phyloP scores from a whole-genome alignment of 2,888 invertebrate species.

The Yponomeuta plumbellus region DNA sequence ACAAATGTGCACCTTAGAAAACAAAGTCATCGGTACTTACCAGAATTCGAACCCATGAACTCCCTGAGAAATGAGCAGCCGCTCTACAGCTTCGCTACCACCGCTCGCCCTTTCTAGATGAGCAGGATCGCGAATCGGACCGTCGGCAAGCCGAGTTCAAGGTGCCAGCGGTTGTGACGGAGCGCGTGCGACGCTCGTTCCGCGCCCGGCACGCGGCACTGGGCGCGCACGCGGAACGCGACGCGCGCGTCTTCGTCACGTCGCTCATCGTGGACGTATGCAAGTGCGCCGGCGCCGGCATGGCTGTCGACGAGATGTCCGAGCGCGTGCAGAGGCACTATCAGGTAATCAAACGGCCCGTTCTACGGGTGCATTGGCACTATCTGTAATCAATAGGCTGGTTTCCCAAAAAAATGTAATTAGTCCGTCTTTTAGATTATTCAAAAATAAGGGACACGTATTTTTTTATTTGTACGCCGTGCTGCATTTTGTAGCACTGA shows the following conservation, averaged over 20 bases:
- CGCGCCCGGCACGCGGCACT: conserved; percentile 62
- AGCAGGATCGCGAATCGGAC: conserved; percentile 43
- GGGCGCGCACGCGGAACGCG: conserved; percentile 66
- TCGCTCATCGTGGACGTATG: conserved; percentile 80
- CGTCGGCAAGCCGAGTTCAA: conserved; percentile 54
- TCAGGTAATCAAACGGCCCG: conserved; percentile 58
- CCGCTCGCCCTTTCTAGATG: not conserved
- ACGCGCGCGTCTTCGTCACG: conserved; percentile 82
- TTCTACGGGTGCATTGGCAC: not conserved
- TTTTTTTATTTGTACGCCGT: too few relatives aligned
- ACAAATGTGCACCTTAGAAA: too few relatives aligned
- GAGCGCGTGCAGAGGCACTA: conserved; percentile 95
- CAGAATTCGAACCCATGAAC: too few relatives aligned
- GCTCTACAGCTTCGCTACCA: too few relatives aligned
- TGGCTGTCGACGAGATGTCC: conserved; percentile 89
- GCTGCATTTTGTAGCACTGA: too few relatives aligned
- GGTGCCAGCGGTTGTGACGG: conserved; percentile 53
- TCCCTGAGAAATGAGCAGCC: too few relatives aligned
- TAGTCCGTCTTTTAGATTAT: too few relatives aligned
- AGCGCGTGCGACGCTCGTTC: conserved; percentile 63
- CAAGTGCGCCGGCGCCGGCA: conserved; percentile 70
- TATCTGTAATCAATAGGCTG: too few relatives aligned
- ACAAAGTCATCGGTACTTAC: too few relatives aligned
- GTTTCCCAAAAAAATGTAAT: too few relatives aligned
- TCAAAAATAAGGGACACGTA: too few relatives aligned